Conservation (phyloP, 2,113 vertebrate genomes). For the Indri indri region DNA sequence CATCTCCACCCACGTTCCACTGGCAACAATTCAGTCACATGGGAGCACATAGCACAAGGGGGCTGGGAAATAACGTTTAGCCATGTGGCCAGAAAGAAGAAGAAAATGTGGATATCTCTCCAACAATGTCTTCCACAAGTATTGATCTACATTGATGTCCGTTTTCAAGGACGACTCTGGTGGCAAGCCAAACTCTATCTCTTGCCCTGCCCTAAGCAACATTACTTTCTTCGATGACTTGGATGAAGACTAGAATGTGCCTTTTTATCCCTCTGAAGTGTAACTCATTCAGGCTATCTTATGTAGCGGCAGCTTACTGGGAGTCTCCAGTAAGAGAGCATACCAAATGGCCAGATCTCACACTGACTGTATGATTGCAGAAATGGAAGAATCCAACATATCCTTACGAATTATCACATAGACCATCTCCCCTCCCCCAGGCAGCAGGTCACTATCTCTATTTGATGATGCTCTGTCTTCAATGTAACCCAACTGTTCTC, state of each 20-base stretch:
- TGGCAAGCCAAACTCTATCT: background rate
- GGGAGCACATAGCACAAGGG: background rate
- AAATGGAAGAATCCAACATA: background rate
- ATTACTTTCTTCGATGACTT: background rate
- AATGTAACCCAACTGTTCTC: background rate
- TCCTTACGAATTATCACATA: background rate
- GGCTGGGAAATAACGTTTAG: background rate
- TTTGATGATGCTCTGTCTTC: background rate
- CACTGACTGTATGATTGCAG: background rate
- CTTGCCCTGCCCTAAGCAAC: background rate
- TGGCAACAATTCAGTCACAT: background rate
- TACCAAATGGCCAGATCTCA: background rate
- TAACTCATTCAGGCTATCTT: background rate
- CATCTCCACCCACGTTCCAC: background rate
- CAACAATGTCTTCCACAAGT: background rate
- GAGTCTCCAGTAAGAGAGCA: background rate
- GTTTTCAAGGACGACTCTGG: background rate
- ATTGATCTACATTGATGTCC: background rate
- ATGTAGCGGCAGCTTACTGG: background rate
- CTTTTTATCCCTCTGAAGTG: background rate
- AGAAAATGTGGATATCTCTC: background rate
- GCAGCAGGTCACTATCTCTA: background rate
- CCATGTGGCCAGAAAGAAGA: background rate
- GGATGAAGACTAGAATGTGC: background rate
- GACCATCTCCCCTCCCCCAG: background rate